These are phyloP conservation scores for Beroe forskalii DNA, from an alignment of 37 sponge, comb jelly and placozoan species.

Conservation along the genomic window DNA sequence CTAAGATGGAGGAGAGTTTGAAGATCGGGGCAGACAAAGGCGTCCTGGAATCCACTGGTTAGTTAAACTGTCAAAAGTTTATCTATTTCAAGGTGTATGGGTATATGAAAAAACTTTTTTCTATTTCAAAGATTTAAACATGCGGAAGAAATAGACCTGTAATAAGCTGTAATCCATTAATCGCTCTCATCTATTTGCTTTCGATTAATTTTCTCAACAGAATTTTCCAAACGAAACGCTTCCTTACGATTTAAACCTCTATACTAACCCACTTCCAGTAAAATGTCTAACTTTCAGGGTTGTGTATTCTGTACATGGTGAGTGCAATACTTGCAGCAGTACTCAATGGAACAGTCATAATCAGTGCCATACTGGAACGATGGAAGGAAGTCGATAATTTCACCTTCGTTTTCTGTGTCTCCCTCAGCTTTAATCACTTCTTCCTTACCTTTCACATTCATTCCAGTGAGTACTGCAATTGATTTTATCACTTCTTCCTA, in stretches of 20 bases:
- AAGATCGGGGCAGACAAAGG: neutral
- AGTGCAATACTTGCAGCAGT: neutral
- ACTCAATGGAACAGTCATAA: neutral
- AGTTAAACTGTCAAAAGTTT: neutral
- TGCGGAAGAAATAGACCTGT: too few relatives aligned
- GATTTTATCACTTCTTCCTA: too few relatives aligned
- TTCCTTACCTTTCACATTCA: conserved; percentile 52
- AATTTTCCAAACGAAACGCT: too few relatives aligned
- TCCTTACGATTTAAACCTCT: too few relatives aligned
- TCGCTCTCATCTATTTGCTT: too few relatives aligned
- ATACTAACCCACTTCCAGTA: too few relatives aligned
- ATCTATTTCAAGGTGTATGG: neutral
- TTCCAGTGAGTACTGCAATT: neutral
- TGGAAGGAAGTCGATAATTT: conserved; percentile 65
- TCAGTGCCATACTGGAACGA: conserved; percentile 36
- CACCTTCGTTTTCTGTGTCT: conserved; percentile 61
- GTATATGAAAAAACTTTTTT: neutral
- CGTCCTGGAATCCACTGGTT: neutral
- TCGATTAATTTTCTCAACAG: too few relatives aligned
- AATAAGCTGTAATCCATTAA: too few relatives aligned
- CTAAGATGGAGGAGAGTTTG: conserved; percentile 14
- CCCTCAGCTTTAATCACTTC: conserved; percentile 58
- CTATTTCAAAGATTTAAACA: too few relatives aligned
- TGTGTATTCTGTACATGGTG: conserved; percentile 13
- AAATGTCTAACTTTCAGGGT: too few relatives aligned